Base-by-base conservation (phyloP, 2,113 vertebrate genomes). In the Struthio camelus region DNA sequence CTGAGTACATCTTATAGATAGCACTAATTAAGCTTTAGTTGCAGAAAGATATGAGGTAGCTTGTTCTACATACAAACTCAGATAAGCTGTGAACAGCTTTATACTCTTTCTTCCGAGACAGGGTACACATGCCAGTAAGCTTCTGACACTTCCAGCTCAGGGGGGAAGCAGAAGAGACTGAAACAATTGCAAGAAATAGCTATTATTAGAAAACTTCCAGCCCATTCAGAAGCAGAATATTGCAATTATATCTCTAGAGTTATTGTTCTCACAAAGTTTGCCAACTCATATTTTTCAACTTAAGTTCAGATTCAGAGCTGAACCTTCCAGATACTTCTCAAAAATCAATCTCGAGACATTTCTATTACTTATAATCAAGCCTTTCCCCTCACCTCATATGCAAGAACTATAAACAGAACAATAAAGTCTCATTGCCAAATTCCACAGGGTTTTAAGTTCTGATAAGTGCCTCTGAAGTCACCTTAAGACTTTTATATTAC, bases 61-160 rank as follows among this genome's bases (percentile, higher is more conserved):
- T 30, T 85, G 67, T 85, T 87, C 76, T 93, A 95, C 80, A 61
- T 66, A 40, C 36, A 89, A 71, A 54, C 15, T 36, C 1, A 0
- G 19, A 27, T 40, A 25, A 3, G 5, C 10, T 87, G 70, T 44
- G 50, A 93, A 78, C 13, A 64, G 24, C 22, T 9, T 58, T 65
- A 25, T 73, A 75, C n/a, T 91, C 70, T 90, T 93, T 83, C 48
- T 93, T 85, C 50, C 73, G 44, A 73, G 59, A 40, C 8, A 75
- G 20, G n/a, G 23, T 28, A 89, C 8, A 80, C 15, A 36, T 90
- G 75, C 79, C 95, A 85, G 20, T 69, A 88, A 54, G 75, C 28
- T 89, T 89, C 69, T 72, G 38, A 76, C n/a, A 51, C 87, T 89
- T 94, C n/a, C 66, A 91, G 46, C 65, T 96, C 56, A 85, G 70